phyloP scores from a whole-genome alignment of 2,888 invertebrate species.

The Branchipolynoe longqiensis region DNA sequence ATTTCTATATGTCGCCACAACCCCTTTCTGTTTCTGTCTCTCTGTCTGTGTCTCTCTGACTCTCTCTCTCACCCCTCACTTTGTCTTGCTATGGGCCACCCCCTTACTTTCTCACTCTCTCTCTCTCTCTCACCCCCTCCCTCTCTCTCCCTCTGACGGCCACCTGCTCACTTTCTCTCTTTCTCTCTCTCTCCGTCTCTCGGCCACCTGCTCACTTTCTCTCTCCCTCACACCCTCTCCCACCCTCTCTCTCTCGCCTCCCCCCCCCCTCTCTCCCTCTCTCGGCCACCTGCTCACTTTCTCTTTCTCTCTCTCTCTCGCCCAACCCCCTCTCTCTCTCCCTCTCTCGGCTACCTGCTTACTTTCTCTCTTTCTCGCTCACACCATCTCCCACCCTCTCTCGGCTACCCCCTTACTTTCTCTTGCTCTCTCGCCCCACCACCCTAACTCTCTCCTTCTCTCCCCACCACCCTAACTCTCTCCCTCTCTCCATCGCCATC shows the following conservation, averaged over 20 bases:
- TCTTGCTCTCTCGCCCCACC: background rate
- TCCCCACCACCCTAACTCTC: background rate
- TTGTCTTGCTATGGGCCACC: background rate
- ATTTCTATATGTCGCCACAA: too few species aligned
- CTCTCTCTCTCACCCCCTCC: background rate
- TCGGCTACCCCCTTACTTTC: background rate
- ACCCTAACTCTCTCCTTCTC: conserved; percentile 8
- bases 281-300: background rate
- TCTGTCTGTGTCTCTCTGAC: background rate
- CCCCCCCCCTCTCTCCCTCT: background rate
- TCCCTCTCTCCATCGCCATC: conserved; percentile 9
- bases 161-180: conserved; percentile 4
- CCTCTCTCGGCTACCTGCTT: background rate
- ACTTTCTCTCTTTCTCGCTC: conserved; percentile 24
- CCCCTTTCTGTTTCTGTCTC: background rate
- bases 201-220: background rate
- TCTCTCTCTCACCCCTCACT: background rate
- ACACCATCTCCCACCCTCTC: background rate
- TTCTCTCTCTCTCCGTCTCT: conserved; percentile 16
- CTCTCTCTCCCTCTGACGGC: too few species aligned
- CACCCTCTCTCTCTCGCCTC: too few species aligned
- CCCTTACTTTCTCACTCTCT: background rate
- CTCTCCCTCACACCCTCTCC: too few species aligned
- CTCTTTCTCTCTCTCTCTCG: background rate
- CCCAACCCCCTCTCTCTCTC: background rate